These are phyloP conservation scores for Morpho deidamia DNA, from an alignment of 2,888 invertebrate genomes.

Conservation along the genomic window DNA sequence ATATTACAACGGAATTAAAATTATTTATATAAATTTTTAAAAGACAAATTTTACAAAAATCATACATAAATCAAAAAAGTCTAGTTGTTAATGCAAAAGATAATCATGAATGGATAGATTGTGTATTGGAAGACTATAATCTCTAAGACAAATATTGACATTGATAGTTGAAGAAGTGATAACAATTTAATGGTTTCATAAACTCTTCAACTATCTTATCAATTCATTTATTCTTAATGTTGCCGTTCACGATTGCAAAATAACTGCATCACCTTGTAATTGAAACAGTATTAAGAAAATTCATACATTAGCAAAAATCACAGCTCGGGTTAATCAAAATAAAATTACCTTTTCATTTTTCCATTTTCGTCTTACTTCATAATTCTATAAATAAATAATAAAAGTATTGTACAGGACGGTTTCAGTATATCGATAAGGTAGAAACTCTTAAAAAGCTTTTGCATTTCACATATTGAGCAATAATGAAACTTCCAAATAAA, in stretches of 20 bases:
- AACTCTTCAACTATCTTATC: background rate
- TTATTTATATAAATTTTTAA: too few species aligned
- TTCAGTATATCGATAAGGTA: slow-evolving; percentile 54
- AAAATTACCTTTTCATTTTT: slow-evolving; percentile 67
- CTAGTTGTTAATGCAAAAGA: slow-evolving; percentile 5
- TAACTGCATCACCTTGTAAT: slow-evolving; percentile 18
- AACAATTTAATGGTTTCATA: background rate
- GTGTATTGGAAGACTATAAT: slow-evolving; percentile 1
- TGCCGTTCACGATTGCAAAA: slow-evolving; percentile 10
- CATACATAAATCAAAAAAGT: too few species aligned
- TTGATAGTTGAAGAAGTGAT: background rate
- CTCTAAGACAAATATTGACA: slow-evolving; percentile 1
- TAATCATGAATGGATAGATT: background rate
- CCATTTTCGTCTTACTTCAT: slow-evolving; percentile 60
- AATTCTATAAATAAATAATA: slow-evolving; percentile 74
- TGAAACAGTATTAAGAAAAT: slow-evolving; percentile 39
- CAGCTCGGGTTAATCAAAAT: slow-evolving; percentile 77
- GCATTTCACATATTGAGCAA: slow-evolving; percentile 34
- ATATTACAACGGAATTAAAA: too few species aligned
- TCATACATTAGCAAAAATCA: slow-evolving; percentile 73
- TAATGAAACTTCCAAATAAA: slow-evolving; percentile 29
- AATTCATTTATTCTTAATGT: background rate
- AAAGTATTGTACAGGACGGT: slow-evolving; percentile 69
- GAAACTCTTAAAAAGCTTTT: slow-evolving; percentile 37
- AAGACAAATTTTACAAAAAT: too few species aligned